A percentile compares a stretch with the other conserved stretches of the same genome.
These are phyloP conservation scores for Tretioscincus oriximinensis DNA, from an alignment of 2,113 vertebrate genomes.

Conservation along the genomic window DNA sequence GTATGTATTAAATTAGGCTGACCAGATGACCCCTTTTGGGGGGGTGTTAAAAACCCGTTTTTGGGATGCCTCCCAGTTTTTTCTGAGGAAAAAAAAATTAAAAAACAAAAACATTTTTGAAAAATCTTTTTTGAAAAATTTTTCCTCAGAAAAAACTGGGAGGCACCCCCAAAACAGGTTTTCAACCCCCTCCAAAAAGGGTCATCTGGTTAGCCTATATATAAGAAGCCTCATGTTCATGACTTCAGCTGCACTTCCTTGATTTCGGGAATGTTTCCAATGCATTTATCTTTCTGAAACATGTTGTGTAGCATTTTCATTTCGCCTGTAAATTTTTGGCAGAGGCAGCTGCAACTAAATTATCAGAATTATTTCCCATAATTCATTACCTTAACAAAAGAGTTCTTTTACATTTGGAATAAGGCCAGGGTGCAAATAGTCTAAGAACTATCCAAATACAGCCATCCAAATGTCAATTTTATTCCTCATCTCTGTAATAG, in stretches of 20 bases:
- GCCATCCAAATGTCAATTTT: not conserved
- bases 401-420: not conserved
- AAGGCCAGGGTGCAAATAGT: not conserved
- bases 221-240: rapidly evolving
- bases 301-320: conserved; percentile 41
- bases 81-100: too few relatives aligned
- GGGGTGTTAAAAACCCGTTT: too few relatives aligned
- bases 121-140: too few relatives aligned
- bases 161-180: too few relatives aligned
- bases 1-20: not conserved
- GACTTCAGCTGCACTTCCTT: not conserved
- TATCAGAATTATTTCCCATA: conserved; percentile 43
- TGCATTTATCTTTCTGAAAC: conserved; percentile 12
- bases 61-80: too few relatives aligned
- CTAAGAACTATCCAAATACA: not conserved
- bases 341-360: conserved; percentile 32
- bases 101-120: too few relatives aligned
- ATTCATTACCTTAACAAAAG: not conserved
- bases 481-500: not conserved
- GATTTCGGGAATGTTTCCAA: conserved; percentile 3
- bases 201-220: too few relatives aligned
- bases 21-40: too few relatives aligned
- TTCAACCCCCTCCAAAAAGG: too few relatives aligned
- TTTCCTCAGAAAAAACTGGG: too few relatives aligned
- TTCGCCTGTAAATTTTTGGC: conserved; percentile 39